Percentiles rank a stretch among this genome's conserved stretches.
Evolutionary conservation across 2,797 vertebrate genomes (phyloP).

Genomic region (Vespertilio murinus): DNA sequence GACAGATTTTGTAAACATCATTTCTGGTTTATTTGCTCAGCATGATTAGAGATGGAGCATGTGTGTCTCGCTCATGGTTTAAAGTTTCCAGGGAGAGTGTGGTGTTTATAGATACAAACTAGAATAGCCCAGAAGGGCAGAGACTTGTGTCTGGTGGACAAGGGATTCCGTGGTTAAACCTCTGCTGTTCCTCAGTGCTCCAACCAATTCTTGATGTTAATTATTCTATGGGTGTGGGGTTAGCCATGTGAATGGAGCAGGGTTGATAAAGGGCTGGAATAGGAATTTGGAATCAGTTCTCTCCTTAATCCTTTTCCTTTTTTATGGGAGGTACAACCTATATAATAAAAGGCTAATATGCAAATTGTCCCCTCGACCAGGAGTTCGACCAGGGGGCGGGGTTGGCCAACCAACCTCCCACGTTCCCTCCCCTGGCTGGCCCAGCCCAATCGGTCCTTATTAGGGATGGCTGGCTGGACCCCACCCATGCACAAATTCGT

Average conservation of each 20-base stretch:
- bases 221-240: background rate
- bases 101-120: background rate
- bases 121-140: background rate
- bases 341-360: too few relatives aligned
- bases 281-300: background rate
- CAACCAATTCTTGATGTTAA: background rate
- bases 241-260: background rate
- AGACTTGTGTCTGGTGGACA: background rate
- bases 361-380: too few relatives aligned
- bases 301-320: background rate
- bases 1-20: conserved; percentile 53
- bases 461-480: too few relatives aligned
- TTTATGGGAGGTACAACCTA: background rate
- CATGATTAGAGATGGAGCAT: conserved; percentile 40
- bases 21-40: conserved; percentile 52
- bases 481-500: too few relatives aligned
- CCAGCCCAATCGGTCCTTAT: too few relatives aligned
- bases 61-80: background rate
- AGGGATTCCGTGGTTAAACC: background rate
- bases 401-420: too few relatives aligned
- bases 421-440: too few relatives aligned
- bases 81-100: background rate
- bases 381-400: too few relatives aligned
- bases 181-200: background rate
- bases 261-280: background rate